Percentiles rank a stretch among this genome's conserved stretches.
phyloP scores from a whole-genome alignment of 2,888 invertebrate genomes.

The Agriopis leucophaearia region DNA sequence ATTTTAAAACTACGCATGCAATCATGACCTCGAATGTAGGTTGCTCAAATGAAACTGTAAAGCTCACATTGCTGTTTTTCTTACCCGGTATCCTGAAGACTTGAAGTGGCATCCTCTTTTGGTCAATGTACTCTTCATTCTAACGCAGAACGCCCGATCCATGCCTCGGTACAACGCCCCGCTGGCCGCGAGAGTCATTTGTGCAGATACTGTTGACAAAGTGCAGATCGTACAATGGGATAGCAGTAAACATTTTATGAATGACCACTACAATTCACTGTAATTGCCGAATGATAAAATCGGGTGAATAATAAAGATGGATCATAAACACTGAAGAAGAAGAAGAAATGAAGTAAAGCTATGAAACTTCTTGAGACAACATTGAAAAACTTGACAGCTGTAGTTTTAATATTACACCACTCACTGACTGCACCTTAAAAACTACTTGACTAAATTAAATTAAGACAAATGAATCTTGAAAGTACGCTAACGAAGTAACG shows the following conservation, averaged over 20 bases:
- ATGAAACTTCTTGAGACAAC: neutral
- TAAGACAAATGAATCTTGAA: no score
- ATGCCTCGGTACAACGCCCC: conserved; percentile 92
- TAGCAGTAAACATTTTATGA: conserved; percentile 45
- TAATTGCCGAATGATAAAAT: conserved; percentile 39
- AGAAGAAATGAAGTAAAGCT: conserved; percentile 22
- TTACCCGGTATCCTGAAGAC: conserved; percentile 97
- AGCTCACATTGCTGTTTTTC: conserved; percentile 54
- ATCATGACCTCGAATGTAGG: neutral
- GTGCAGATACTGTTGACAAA: conserved; percentile 90
- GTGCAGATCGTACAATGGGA: conserved; percentile 41
- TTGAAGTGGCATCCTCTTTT: conserved; percentile 99
- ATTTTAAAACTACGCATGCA: neutral
- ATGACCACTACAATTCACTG: conserved; percentile 42
- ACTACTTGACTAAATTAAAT: no score
- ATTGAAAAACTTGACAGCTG: neutral
- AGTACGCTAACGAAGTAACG: no score
- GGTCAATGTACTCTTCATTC: conserved; percentile 99
- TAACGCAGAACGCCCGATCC: conserved; percentile 96
- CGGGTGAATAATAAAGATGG: conserved; percentile 41
- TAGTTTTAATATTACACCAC: no score
- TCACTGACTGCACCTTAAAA: no score
- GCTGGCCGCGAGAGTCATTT: conserved; percentile 92
- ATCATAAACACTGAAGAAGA: conserved; percentile 35
- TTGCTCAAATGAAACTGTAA: neutral